Evolutionary conservation across 64 coral and sea anemone species (phyloP).

Genomic region (Dendronephthya gigantea): DNA sequence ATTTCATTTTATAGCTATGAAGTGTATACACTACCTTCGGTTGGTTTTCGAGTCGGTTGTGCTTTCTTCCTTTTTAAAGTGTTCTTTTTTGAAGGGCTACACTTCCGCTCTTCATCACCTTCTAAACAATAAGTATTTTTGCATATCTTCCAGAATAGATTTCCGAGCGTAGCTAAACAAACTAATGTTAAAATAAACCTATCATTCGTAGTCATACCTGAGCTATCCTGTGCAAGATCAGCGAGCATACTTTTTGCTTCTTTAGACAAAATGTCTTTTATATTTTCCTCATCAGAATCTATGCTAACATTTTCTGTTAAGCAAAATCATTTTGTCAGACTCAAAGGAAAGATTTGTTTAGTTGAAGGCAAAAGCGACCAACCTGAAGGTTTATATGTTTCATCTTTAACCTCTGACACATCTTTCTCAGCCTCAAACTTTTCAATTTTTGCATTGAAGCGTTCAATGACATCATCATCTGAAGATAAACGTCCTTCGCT

Average conservation of each 20-base stretch:
- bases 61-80: not conserved
- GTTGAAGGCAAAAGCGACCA: not conserved
- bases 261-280: not conserved
- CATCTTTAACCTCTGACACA: not conserved
- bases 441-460: not conserved
- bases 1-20: not conserved
- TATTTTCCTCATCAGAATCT: not conserved
- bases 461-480: not conserved
- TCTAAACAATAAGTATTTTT: not conserved
- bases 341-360: not conserved
- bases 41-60: not conserved
- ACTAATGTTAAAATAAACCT: too few relatives aligned
- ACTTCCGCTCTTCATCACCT: not conserved
- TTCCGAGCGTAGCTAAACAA: not conserved
- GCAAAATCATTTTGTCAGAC: not conserved
- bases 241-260: constrained; percentile 7
- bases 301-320: not conserved
- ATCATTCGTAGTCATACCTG: not conserved
- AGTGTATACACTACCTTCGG: not conserved
- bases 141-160: not conserved
- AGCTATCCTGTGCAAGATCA: constrained; percentile 14
- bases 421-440: not conserved
- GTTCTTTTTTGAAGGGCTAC: not conserved
- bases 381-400: not conserved
- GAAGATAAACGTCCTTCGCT: not conserved